A percentile compares a stretch with the other conserved stretches of the same genome.
Evolutionary conservation across 1,140 invertebrate species (phyloP).

Genomic region (Hesperophylax magnus): DNA sequence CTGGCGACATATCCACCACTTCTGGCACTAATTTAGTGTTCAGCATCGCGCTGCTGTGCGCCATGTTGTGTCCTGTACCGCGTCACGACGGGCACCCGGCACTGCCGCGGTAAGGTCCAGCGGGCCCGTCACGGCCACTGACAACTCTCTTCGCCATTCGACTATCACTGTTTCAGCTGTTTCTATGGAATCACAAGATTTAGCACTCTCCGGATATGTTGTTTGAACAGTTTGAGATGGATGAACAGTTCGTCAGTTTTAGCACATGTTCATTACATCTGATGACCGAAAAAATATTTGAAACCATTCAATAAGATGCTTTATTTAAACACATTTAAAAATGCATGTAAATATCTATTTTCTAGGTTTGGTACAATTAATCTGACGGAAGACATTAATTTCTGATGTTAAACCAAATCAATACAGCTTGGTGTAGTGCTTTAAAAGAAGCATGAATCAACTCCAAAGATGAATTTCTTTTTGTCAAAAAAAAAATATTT

Average conservation of each 20-base stretch:
- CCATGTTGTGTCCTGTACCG: not conserved
- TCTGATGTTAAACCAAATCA: no score
- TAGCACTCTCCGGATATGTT: not conserved
- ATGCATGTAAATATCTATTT: no score
- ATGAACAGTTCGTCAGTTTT: not conserved
- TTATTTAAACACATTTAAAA: no score
- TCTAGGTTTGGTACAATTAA: no score
- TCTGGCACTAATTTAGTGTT: not conserved
- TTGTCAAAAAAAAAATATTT: no score
- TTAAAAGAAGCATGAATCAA: no score
- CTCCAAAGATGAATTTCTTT: no score
- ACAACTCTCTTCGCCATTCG: not conserved
- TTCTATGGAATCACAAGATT: not conserved
- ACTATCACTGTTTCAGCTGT: not conserved
- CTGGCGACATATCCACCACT: slow-evolving; percentile 36
- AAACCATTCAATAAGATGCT: no score
- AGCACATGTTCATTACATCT: not conserved
- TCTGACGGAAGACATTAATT: no score
- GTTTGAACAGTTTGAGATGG: not conserved
- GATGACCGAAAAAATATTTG: no score
- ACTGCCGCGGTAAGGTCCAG: not conserved
- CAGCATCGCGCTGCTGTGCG: not conserved
- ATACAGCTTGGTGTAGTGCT: no score
- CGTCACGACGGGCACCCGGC: slow-evolving; percentile 2
- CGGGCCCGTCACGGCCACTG: not conserved